Percentiles rank a stretch among this genome's conserved stretches.
Evolutionary conservation across 1,140 invertebrate genomes (phyloP).

Genomic region (Saxidomus purpurata): DNA sequence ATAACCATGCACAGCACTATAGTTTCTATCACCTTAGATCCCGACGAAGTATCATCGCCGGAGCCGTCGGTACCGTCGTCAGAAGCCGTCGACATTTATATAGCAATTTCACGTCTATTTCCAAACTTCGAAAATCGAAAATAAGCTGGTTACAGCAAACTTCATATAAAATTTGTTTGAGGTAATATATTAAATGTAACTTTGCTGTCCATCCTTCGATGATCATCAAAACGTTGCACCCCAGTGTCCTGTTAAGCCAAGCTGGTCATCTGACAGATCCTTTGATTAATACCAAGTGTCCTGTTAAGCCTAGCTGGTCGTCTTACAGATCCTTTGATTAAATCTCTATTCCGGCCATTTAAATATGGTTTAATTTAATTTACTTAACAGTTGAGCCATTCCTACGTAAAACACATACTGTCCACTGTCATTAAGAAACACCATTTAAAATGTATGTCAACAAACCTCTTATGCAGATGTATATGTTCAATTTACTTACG

Average conservation of each 20-base stretch:
- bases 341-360: background rate
- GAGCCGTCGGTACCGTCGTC: background rate
- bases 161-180: background rate
- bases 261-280: background rate
- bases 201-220: background rate
- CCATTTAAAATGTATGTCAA: too few relatives aligned
- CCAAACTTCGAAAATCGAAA: background rate
- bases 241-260: background rate
- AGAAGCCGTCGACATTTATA: constrained; percentile 1
- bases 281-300: background rate
- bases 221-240: background rate
- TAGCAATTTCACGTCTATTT: background rate
- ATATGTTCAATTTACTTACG: too few relatives aligned
- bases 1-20: constrained; percentile 38
- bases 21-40: constrained; percentile 11
- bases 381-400: too few relatives aligned
- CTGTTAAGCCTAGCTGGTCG: background rate
- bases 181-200: background rate
- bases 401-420: too few relatives aligned
- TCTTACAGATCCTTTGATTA: background rate
- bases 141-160: background rate
- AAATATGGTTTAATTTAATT: too few relatives aligned
- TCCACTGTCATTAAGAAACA: too few relatives aligned
- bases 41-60: background rate
- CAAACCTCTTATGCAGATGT: too few relatives aligned